Percentiles rank a stretch among this genome's conserved stretches.
Evolutionary conservation across 1,140 invertebrate species (phyloP).

Genomic region (Sycophaga agraensis): DNA sequence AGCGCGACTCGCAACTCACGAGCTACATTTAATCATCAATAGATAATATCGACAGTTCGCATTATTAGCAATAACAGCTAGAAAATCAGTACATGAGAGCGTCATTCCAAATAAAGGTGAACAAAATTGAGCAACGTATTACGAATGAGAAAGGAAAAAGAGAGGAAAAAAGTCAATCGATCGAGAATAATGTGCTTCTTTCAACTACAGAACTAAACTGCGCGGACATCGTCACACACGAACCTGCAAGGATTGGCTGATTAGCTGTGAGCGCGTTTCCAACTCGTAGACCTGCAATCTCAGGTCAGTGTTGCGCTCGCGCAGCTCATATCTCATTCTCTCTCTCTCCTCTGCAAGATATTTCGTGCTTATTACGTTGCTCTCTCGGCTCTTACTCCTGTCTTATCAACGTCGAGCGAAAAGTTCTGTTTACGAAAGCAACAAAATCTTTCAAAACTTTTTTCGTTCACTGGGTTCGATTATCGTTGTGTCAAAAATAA

Average conservation of each 20-base stretch:
- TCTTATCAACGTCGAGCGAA: conserved; percentile 30
- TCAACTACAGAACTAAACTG: not conserved
- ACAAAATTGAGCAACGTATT: not conserved
- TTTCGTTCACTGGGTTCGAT: conserved; percentile 29
- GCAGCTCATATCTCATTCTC: conserved; percentile 58
- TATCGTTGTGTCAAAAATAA: not conserved
- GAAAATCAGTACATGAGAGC: too few relatives aligned
- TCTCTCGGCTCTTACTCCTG: conserved; percentile 33
- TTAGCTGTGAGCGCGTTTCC: conserved; percentile 59
- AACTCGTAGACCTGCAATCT: conserved; percentile 59
- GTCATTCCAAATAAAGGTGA: conserved; percentile 31
- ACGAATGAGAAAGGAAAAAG: conserved; percentile 33
- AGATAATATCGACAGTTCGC: too few relatives aligned
- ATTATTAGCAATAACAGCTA: too few relatives aligned
- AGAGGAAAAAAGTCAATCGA: not conserved
- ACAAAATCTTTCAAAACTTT: conserved; percentile 29
- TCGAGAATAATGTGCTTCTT: conserved; percentile 2
- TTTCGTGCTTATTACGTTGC: conserved; percentile 55
- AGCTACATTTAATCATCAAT: too few relatives aligned
- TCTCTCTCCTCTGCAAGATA: conserved; percentile 59
- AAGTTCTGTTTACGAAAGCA: conserved; percentile 29
- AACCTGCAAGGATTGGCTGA: conserved; percentile 58
- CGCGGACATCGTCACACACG: conserved; percentile 42
- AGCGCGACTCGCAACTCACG: too few relatives aligned
- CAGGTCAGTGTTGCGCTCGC: conserved; percentile 58